Percentiles rank a stretch among this genome's conserved stretches.
phyloP scores from a whole-genome alignment of 1,140 invertebrate genomes.

The Brachionus rotundiformis region DNA sequence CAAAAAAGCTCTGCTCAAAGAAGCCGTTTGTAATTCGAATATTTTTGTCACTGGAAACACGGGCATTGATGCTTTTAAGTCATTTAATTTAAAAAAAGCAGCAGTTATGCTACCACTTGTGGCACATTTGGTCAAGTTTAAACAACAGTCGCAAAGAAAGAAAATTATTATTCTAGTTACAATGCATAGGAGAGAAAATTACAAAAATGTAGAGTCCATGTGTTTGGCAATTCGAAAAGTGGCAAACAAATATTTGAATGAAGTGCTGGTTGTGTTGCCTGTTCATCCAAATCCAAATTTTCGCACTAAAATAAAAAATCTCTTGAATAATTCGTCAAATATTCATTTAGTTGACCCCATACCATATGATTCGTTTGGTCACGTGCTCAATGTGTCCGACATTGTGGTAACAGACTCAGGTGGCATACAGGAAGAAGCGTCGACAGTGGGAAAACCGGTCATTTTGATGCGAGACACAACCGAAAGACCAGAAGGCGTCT shows the following conservation, averaged over 20 bases:
- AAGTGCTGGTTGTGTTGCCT: neutral
- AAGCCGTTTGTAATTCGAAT: neutral
- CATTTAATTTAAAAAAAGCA: neutral
- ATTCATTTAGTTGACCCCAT: neutral
- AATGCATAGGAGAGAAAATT: slow-evolving; percentile 28
- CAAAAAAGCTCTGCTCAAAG: slow-evolving; percentile 3
- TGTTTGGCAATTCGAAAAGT: neutral
- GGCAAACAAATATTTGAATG: neutral
- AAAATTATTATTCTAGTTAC: slow-evolving; percentile 2
- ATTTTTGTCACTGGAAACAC: slow-evolving; percentile 22
- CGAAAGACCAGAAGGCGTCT: slow-evolving; percentile 12
- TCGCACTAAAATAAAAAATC: neutral
- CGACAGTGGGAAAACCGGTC: neutral
- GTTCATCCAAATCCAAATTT: slow-evolving; percentile 14
- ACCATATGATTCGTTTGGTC: neutral
- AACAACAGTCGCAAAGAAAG: neutral
- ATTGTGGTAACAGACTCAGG: slow-evolving; percentile 5
- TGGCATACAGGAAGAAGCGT: neutral
- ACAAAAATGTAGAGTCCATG: neutral
- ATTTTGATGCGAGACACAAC: neutral
- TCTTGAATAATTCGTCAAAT: neutral
- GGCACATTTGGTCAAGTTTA: neutral
- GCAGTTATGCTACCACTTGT: neutral
- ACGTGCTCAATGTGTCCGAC: neutral
- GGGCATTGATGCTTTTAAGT: neutral